Evolutionary conservation across 2,888 invertebrate species (phyloP).

Genomic region (Eledone cirrhosa): DNA sequence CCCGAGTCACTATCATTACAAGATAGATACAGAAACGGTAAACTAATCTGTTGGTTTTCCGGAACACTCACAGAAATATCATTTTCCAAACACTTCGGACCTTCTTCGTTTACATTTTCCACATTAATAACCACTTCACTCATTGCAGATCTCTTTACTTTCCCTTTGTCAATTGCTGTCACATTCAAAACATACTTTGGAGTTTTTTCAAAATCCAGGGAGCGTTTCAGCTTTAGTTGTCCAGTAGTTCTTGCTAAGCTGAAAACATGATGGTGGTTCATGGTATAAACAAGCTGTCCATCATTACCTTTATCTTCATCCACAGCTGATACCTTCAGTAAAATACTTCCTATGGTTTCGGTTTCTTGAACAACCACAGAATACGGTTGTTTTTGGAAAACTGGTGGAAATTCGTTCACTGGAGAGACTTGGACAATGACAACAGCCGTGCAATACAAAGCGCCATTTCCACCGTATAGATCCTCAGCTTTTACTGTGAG

Average conservation of each 20-base stretch:
- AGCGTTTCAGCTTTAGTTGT: slow-evolving; percentile 35
- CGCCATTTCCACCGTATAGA: slow-evolving; percentile 38
- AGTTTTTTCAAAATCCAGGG: slow-evolving; percentile 40
- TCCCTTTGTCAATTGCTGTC: slow-evolving; percentile 41
- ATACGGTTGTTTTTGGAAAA: slow-evolving; percentile 33
- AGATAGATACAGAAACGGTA: slow-evolving; percentile 34
- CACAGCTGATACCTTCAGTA: slow-evolving; percentile 43
- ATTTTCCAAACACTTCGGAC: slow-evolving; percentile 33
- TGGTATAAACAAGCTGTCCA: slow-evolving; percentile 42
- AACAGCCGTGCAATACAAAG: slow-evolving; percentile 32
- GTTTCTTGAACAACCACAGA: slow-evolving; percentile 40
- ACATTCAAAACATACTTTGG: background rate
- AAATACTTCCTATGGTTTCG: slow-evolving; percentile 34
- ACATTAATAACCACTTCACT: slow-evolving; percentile 36
- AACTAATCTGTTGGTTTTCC: background rate
- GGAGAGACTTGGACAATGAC: slow-evolving; percentile 38
- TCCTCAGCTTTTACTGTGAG: background rate
- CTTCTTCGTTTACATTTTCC: slow-evolving; percentile 45
- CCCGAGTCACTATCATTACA: slow-evolving; percentile 45
- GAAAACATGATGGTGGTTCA: slow-evolving; percentile 37
- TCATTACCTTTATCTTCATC: slow-evolving; percentile 43
- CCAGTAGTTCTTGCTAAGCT: slow-evolving; percentile 42
- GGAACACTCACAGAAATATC: background rate
- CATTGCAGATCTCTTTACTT: slow-evolving; percentile 30
- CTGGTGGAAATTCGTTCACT: slow-evolving; percentile 45